Percentiles rank a stretch among this genome's conserved stretches.
phyloP scores from a whole-genome alignment of 2,888 invertebrate genomes.

The Conus canariensis region DNA sequence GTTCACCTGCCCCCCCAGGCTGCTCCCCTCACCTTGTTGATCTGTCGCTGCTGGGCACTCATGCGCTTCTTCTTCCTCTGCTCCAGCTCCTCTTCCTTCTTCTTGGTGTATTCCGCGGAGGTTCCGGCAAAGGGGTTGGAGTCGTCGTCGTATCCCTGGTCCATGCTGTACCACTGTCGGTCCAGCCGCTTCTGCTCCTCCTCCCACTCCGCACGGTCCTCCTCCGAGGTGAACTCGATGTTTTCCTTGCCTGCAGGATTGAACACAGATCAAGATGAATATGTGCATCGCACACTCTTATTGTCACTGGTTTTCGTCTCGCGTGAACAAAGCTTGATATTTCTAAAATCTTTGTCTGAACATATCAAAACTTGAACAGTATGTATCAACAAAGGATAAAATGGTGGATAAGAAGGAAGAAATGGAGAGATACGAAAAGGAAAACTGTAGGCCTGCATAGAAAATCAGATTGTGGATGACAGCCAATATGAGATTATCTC shows the following conservation, averaged over 20 bases:
- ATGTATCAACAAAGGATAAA: no score
- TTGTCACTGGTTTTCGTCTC: no score
- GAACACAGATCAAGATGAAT: not conserved
- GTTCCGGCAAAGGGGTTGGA: constrained; percentile 93
- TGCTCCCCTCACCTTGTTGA: constrained; percentile 85
- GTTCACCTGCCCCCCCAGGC: no score
- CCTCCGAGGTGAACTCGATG: constrained; percentile 79
- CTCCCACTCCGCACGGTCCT: constrained; percentile 82
- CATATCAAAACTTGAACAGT: no score
- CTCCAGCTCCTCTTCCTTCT: constrained; percentile 94
- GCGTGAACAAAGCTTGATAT: no score
- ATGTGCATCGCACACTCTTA: not conserved
- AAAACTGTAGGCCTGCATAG: no score
- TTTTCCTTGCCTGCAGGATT: constrained; percentile 54
- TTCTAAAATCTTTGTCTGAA: no score
- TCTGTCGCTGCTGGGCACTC: constrained; percentile 97
- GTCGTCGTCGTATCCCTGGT: constrained; percentile 88
- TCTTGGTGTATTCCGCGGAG: constrained; percentile 94
- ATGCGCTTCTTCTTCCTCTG: constrained; percentile 91
- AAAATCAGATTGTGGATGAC: no score
- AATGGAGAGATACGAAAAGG: no score
- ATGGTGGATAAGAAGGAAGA: no score
- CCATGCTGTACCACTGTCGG: constrained; percentile 97
- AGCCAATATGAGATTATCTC: no score
- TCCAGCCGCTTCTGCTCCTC: constrained; percentile 82